Conservation (phyloP, 1,140 invertebrate genomes). For the Neelides sp. region DNA sequence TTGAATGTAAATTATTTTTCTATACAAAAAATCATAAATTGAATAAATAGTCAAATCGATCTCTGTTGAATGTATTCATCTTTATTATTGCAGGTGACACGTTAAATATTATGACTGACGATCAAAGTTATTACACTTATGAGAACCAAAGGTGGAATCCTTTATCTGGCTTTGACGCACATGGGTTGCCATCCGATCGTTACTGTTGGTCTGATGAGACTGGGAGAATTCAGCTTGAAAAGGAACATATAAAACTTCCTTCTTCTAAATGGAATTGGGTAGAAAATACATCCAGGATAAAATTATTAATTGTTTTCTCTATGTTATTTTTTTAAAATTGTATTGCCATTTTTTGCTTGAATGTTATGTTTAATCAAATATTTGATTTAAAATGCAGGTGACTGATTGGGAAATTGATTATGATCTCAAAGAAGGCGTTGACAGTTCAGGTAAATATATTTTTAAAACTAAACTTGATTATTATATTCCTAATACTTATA, state of each 20-base stretch:
- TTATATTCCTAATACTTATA: too few relatives aligned
- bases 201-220: slow-evolving; percentile 80
- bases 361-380: slow-evolving; percentile 7
- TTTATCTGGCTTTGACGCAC: slow-evolving; percentile 68
- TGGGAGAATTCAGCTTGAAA: slow-evolving; percentile 63
- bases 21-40: not conserved
- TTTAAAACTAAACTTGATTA: too few relatives aligned
- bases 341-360: slow-evolving; percentile 18
- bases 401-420: slow-evolving; percentile 84
- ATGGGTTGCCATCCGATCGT: slow-evolving; percentile 67
- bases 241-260: slow-evolving; percentile 69
- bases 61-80: not conserved
- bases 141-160: slow-evolving; percentile 92
- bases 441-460: too few relatives aligned
- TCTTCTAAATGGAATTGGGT: slow-evolving; percentile 82
- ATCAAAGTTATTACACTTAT: slow-evolving; percentile 71
- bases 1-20: slow-evolving; percentile 2
- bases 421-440: slow-evolving; percentile 71
- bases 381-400: slow-evolving; percentile 41
- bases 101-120: slow-evolving; percentile 44
- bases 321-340: slow-evolving; percentile 6
- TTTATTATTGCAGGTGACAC: not conserved
- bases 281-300: slow-evolving; percentile 24
- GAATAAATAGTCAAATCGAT: too few relatives aligned
- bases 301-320: not conserved